Evolutionary conservation across 2,113 vertebrate species (phyloP).

Genomic region (Alces alces): DNA sequence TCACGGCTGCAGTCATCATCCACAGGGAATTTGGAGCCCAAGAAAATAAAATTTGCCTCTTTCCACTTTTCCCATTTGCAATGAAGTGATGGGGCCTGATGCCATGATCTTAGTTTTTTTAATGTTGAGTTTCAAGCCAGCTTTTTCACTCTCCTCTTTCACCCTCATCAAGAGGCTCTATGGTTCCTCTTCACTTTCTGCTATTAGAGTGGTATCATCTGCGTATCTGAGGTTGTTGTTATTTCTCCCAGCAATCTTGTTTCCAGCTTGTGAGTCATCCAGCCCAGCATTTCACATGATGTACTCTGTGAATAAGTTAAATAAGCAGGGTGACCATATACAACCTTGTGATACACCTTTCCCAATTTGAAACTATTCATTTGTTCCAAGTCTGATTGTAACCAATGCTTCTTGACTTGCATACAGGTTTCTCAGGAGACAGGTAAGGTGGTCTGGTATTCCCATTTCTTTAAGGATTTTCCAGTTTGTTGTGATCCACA

Average conservation of each 20-base stretch:
- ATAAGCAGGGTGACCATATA: neutral
- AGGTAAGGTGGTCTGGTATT: neutral
- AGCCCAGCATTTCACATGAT: neutral
- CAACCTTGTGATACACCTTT: neutral
- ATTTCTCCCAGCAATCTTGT: neutral
- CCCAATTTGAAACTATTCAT: neutral
- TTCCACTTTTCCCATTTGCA: neutral
- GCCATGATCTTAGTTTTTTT: neutral
- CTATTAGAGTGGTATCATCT: neutral
- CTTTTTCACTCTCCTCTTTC: neutral
- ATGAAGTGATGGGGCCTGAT: neutral
- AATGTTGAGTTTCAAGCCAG: neutral
- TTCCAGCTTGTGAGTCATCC: neutral
- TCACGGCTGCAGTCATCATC: neutral
- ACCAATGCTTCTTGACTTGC: neutral
- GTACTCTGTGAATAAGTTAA: neutral
- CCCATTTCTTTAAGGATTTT: neutral
- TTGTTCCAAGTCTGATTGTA: neutral
- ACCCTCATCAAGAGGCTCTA: neutral
- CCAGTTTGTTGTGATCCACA: neutral
- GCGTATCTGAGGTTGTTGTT: neutral
- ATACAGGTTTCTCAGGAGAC: neutral
- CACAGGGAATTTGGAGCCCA: neutral
- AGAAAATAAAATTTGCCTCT: neutral
- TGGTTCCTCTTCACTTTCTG: neutral